phyloP scores from a whole-genome alignment of 2,113 vertebrate genomes.

The Apeltes quadracus region DNA sequence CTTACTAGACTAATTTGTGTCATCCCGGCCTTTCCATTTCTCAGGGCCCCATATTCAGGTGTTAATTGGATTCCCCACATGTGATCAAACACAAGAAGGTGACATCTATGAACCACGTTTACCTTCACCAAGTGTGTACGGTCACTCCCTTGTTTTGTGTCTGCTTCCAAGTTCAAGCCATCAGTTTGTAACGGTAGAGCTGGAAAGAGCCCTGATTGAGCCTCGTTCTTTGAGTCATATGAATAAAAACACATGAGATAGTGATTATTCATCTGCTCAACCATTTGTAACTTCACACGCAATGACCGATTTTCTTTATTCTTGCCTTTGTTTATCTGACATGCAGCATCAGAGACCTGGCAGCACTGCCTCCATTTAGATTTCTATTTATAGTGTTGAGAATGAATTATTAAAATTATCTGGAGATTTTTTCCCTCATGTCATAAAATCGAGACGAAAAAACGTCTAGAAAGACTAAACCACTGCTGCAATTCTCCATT shows the following conservation, averaged over 20 bases:
- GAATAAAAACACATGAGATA: slow-evolving; percentile 48
- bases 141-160: slow-evolving; percentile 8
- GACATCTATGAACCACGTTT: slow-evolving; percentile 24
- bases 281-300: slow-evolving; percentile 27
- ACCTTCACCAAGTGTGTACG: slow-evolving; percentile 5
- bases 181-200: slow-evolving; percentile 36
- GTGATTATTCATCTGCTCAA: slow-evolving; percentile 53
- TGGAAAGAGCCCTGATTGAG: slow-evolving; percentile 49
- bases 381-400: slow-evolving; percentile 60
- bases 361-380: slow-evolving; percentile 46
- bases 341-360: slow-evolving; percentile 44
- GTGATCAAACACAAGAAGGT: slow-evolving; percentile 19
- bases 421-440: slow-evolving; percentile 32
- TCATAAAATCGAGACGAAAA: slow-evolving; percentile 52
- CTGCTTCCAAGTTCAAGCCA: slow-evolving; percentile 16
- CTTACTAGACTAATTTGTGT: slow-evolving; percentile 32
- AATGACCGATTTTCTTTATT: slow-evolving; percentile 22
- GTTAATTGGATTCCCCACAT: slow-evolving; percentile 55
- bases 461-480: slow-evolving; percentile 50
- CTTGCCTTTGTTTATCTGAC: slow-evolving; percentile 52
- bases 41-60: slow-evolving; percentile 30
- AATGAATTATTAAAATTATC: slow-evolving; percentile 67
- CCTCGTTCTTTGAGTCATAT: slow-evolving; percentile 13
- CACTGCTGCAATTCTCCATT: slow-evolving; percentile 28
- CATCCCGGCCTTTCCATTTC: slow-evolving; percentile 28